Base-by-base conservation (phyloP, 2,113 vertebrate species). In the Mobula hypostoma region DNA sequence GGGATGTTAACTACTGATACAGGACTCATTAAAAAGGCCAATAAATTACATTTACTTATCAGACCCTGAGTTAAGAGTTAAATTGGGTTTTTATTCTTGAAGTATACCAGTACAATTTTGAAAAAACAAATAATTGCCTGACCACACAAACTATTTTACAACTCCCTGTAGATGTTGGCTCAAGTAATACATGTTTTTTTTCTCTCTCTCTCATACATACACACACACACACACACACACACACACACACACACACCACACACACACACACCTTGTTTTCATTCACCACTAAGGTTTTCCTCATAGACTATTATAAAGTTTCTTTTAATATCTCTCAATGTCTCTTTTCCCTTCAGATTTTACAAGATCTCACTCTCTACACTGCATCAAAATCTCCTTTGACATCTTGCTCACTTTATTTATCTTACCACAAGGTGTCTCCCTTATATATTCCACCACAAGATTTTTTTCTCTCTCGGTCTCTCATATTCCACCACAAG, bases 11-110 rank as follows among this genome's bases (percentile, higher is more conserved):
- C 91, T 93, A 93, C 70, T 11, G 36, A 76, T 74, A 93, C 91
- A 72, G 90, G 68, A 48, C 40, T 74, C 68, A 74, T 93, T 93
- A 93, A 19, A 74, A 93, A 74, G 68, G 21, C 36, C 70, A 40
- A 74, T 48, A 76, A 72, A 93, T 93, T 93, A 74, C 91, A 74
- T 76, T 76, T 93, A 93, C 76, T 93, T 70, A 93, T 93, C 68
- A 93, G 68, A 56, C 91, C 36, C 74, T 72, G 40, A 27, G 90
- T 68, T 93, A 74, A 72, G 74, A 27, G 90, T 68, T 93, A 74
- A 72, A 93, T 93, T 40, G 74, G 70, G 32, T 93, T 93, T 93
- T 88, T 92, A 74, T 93, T 93, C 68, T 93, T 72, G 70, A 90
- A 90, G 12, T 90, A 90, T 36, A 29, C 61, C 85, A 90, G 29